Evolutionary conservation across 2,888 invertebrate genomes (phyloP), one percentile per base, ranked within the genome.

Genomic region (Drosophila phalerata): DNA sequence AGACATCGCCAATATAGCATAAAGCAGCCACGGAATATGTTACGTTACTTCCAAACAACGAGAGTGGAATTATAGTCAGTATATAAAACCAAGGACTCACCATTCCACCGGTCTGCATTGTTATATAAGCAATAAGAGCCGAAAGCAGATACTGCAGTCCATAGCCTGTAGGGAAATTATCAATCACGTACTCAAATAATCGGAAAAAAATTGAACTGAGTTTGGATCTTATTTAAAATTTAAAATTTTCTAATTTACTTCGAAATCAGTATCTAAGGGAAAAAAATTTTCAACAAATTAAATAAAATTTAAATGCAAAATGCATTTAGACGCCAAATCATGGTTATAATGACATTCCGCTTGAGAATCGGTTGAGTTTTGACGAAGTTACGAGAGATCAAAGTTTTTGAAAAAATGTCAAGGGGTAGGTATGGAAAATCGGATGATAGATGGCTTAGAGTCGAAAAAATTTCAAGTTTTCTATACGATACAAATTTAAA

Each of bases 1-100:
- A 94, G 32, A 95, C 94, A 90, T 96, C 96, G 48, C 95, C 94
- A 61, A 96, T 92, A 74, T 95, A 95, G 78, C 95, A 95, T 80
- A 94, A 93, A 0, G 94, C 92, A 8, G 94, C 94, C 57, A 95
- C 94, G 52, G 95, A 93, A 61, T 94, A 92, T 6, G 94, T 93
- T 1, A 94, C 93, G 77, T 93, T 93, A 0, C 95, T 95, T 13
- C 96, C 96, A 61, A 93, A 90, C 1, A 95, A 57, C 0, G 94
- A 93, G 43, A 93, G 91, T 0, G 95, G 95, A 11, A 95, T 86
- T 0, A 93, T 91, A 0, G 94, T 93, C 2, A 94, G 38, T n/a
- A 95, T 90, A 72, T 94, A 93, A 61, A 77, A 79, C 92, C 92
- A 92, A 0, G 92, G 92, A 69, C 85, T 91, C 0, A 92, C 79